These are phyloP conservation scores for Morone chrysops DNA, from an alignment of 2,113 vertebrate genomes.

Conservation along the genomic window DNA sequence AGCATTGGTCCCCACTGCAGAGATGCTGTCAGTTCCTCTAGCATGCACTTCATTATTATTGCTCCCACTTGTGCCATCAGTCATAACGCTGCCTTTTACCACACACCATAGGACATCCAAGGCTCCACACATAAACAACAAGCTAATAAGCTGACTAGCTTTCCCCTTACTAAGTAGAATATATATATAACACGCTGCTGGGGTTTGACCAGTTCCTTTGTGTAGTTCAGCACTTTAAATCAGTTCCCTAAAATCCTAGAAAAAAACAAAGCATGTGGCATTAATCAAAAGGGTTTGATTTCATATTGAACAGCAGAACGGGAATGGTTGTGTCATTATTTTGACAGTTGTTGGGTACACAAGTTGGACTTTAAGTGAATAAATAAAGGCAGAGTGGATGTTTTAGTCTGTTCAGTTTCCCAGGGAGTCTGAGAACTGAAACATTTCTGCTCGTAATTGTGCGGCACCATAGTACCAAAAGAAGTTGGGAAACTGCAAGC, in stretches of 20 bases:
- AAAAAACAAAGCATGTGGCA: not conserved
- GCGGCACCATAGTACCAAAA: not conserved
- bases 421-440: not conserved
- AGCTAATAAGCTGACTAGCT: slow-evolving; percentile 41
- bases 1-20: slow-evolving; percentile 13
- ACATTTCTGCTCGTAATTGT: not conserved
- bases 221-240: not conserved
- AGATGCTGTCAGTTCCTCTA: slow-evolving; percentile 26
- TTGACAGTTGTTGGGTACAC: not conserved
- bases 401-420: not conserved
- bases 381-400: not conserved
- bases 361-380: not conserved
- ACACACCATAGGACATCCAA: slow-evolving; percentile 22
- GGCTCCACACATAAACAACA: slow-evolving; percentile 41
- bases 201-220: not conserved
- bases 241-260: not conserved
- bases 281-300: not conserved
- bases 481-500: not conserved
- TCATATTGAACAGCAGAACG: not conserved
- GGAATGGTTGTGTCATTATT: not conserved
- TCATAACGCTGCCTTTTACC: slow-evolving; percentile 32
- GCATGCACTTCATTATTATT: slow-evolving; percentile 50
- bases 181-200: slow-evolving; percentile 1
- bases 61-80: slow-evolving; percentile 48
- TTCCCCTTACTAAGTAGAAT: not conserved